These are phyloP conservation scores for Nesogale talazaci DNA, from an alignment of 2,113 vertebrate genomes.

Conservation along the genomic window DNA sequence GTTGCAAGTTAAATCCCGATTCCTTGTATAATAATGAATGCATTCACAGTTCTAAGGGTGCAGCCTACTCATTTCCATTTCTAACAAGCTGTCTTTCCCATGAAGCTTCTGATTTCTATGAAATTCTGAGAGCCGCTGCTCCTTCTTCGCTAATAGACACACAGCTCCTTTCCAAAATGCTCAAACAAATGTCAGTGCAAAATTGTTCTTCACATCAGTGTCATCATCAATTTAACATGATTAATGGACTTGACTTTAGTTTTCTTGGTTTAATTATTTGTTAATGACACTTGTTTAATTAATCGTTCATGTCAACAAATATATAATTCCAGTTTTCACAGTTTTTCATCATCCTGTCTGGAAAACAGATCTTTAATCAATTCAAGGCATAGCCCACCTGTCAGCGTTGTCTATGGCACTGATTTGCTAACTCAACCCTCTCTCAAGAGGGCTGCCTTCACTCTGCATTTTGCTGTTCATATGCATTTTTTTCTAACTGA, in stretches of 20 bases:
- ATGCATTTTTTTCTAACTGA: conserved; percentile 2
- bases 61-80: neutral
- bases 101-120: conserved; percentile 20
- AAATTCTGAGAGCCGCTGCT: neutral
- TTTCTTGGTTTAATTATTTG: conserved; percentile 75
- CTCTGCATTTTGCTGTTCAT: conserved; percentile 32
- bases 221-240: conserved; percentile 77
- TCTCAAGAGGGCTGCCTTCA: neutral
- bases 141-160: neutral
- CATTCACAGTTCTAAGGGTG: neutral
- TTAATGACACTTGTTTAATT: conserved; percentile 72
- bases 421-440: conserved; percentile 49
- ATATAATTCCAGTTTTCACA: conserved; percentile 54
- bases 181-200: conserved; percentile 60
- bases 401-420: conserved; percentile 39
- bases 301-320: conserved; percentile 66
- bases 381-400: conserved; percentile 10
- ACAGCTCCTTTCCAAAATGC: conserved; percentile 52
- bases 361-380: conserved; percentile 60
- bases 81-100: neutral
- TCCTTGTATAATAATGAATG: neutral
- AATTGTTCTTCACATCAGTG: conserved; percentile 53
- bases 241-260: conserved; percentile 68
- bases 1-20: neutral
- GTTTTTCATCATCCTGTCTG: conserved; percentile 48